Percentiles rank a stretch among this genome's conserved stretches.
Conservation (phyloP, 2,888 invertebrate genomes). For the Neocrepidodera transversa region DNA sequence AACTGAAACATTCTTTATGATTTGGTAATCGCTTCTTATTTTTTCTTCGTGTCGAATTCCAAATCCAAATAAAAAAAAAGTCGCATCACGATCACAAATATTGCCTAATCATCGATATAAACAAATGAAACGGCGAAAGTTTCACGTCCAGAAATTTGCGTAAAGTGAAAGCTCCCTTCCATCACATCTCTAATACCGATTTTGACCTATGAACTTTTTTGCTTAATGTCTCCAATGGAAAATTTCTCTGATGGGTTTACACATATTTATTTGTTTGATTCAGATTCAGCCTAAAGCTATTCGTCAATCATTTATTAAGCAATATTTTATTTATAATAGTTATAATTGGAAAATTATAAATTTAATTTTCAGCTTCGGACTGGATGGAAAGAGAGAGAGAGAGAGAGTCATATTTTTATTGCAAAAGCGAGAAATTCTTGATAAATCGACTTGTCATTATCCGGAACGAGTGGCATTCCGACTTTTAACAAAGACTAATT, state of each 20-base stretch:
- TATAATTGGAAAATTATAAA: too few species aligned
- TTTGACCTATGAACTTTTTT: constrained; percentile 29
- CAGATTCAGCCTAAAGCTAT: too few species aligned
- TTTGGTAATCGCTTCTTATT: too few species aligned
- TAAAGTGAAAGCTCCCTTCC: constrained; percentile 31
- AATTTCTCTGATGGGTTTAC: too few species aligned
- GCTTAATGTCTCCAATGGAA: constrained; percentile 1
- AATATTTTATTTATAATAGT: too few species aligned
- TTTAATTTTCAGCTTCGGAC: too few species aligned
- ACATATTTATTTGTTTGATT: too few species aligned
- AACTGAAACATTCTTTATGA: too few species aligned
- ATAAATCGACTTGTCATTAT: constrained; percentile 12
- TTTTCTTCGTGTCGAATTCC: too few species aligned
- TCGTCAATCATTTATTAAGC: too few species aligned
- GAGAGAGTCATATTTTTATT: background rate
- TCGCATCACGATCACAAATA: constrained; percentile 27
- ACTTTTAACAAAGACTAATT: constrained; percentile 28
- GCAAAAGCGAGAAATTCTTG: constrained; percentile 7
- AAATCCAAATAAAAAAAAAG: too few species aligned
- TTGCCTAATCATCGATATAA: constrained; percentile 33
- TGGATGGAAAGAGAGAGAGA: too few species aligned
- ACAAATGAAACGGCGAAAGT: constrained; percentile 33
- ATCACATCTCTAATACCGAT: constrained; percentile 16
- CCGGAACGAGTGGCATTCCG: constrained; percentile 5
- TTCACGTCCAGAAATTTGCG: constrained; percentile 34